Conservation (phyloP, 2,797 vertebrate species). For the Acipenser oxyrinchus region DNA sequence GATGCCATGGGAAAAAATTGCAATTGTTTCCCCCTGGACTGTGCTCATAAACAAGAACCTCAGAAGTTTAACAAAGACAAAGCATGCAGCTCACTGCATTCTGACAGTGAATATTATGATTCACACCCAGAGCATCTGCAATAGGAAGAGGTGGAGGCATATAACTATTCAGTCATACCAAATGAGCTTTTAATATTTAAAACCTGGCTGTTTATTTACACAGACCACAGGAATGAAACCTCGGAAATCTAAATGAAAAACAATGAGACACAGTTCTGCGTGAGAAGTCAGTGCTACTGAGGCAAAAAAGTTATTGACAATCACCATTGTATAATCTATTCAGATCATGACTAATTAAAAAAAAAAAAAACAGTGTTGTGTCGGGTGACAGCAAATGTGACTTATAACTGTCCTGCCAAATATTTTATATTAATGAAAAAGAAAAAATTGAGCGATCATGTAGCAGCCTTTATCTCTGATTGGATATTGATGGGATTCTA, state of each 20-base stretch:
- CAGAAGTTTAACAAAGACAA: not conserved
- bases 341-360: conserved; percentile 26
- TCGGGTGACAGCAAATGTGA: too few relatives aligned
- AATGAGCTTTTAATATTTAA: conserved; percentile 42
- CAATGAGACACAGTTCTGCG: conserved; percentile 34
- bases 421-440: too few relatives aligned
- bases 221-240: conserved; percentile 30
- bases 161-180: conserved; percentile 35
- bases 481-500: too few relatives aligned
- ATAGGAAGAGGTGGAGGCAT: conserved; percentile 20
- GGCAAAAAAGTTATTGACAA: conserved; percentile 30
- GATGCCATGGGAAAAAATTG: not conserved
- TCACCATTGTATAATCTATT: conserved; percentile 32
- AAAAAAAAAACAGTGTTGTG: not conserved
- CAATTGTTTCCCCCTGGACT: not conserved
- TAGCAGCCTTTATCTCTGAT: too few relatives aligned
- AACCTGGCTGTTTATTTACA: conserved; percentile 41
- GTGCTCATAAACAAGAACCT: not conserved
- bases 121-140: conserved; percentile 42
- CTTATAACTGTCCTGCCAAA: too few relatives aligned
- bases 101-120: conserved; percentile 17
- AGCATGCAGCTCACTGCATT: not conserved
- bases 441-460: too few relatives aligned
- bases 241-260: conserved; percentile 42
- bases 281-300: conserved; percentile 31